A percentile compares a stretch with the other conserved stretches of the same genome.
Evolutionary conservation across 2,888 invertebrate species (phyloP).

Genomic region (Hydropsyche betteni): DNA sequence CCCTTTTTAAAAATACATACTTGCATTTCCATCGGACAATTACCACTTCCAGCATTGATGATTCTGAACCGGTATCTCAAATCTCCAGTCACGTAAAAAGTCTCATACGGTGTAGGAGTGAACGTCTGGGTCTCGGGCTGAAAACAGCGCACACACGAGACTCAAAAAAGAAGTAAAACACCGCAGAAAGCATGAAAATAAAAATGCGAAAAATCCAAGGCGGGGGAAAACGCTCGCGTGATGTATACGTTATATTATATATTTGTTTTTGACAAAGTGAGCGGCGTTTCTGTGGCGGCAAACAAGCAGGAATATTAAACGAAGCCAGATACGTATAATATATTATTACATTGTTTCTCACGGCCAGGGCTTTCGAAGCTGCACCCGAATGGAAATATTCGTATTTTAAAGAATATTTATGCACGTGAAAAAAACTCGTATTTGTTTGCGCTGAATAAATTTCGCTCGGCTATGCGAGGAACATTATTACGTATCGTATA

Average conservation of each 20-base stretch:
- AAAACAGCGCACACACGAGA: slow-evolving; percentile 1
- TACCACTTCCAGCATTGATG: slow-evolving; percentile 56
- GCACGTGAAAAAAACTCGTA: too few species aligned
- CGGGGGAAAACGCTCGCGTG: background rate
- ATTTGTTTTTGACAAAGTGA: background rate
- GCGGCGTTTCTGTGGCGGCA: too few species aligned
- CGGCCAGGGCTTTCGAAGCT: background rate
- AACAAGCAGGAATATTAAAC: too few species aligned
- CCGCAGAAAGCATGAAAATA: too few species aligned
- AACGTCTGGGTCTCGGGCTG: slow-evolving; percentile 26
- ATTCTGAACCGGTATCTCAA: slow-evolving; percentile 58
- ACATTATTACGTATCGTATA: too few species aligned
- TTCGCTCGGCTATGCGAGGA: too few species aligned
- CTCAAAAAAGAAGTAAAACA: too few species aligned
- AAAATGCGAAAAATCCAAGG: slow-evolving; percentile 6
- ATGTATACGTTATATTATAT: background rate
- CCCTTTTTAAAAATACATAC: slow-evolving; percentile 47
- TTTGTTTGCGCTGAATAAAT: too few species aligned
- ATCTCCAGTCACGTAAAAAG: slow-evolving; percentile 54
- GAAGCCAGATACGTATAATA: too few species aligned
- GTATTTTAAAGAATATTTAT: too few species aligned
- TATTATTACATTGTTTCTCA: too few species aligned
- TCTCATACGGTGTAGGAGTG: slow-evolving; percentile 53
- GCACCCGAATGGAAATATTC: too few species aligned
- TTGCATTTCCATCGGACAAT: slow-evolving; percentile 57